Evolutionary conservation across 1,140 invertebrate species (phyloP), one percentile per base, ranked within the genome.

Genomic region (Paracyclopina nana): DNA sequence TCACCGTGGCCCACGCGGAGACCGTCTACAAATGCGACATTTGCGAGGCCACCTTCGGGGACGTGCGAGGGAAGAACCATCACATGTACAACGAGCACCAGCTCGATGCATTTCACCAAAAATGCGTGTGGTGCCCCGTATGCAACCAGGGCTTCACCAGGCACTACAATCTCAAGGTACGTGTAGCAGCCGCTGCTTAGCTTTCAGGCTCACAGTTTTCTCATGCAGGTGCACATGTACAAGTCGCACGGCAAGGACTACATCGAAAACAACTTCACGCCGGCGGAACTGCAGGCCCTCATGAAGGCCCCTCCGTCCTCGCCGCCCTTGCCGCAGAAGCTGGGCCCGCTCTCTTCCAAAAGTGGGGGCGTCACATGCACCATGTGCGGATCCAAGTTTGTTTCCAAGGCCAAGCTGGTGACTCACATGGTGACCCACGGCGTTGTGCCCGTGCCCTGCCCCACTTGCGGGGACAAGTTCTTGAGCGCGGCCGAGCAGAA

Each of bases 141-240:
- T 52, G 50, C 20, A 24, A 42, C 18, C 50, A 52, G 20, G 50
- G 50, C 20, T 52, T 52, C 20, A 52, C 50, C n/a, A 2, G 50
- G 18, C 50, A 52, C 16, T 52, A 52, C 40, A 52, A 52, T 22
- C 28, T 52, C 6, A 52, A 52, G 18, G 31, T 52, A n/a, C n/a
- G n/a, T n/a, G n/a, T n/a, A n/a, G n/a, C n/a, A n/a, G n/a, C n/a
- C n/a, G n/a, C n/a, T n/a, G n/a, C n/a, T n/a, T n/a, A n/a, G n/a
- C n/a, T n/a, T n/a, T n/a, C n/a, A n/a, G n/a, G n/a, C n/a, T n/a
- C n/a, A n/a, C n/a, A n/a, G n/a, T n/a, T n/a, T n/a, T n/a, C n/a
- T n/a, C n/a, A n/a, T n/a, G n/a, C n/a, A n/a, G n/a, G n/a, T n/a
- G 14, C 50, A 52, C 30, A 12, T 52, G 6, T 52, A 44, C n/a